Percentiles rank a stretch among this genome's conserved stretches.
phyloP scores from a whole-genome alignment of 2,888 invertebrate species.

The Morpho achilles region DNA sequence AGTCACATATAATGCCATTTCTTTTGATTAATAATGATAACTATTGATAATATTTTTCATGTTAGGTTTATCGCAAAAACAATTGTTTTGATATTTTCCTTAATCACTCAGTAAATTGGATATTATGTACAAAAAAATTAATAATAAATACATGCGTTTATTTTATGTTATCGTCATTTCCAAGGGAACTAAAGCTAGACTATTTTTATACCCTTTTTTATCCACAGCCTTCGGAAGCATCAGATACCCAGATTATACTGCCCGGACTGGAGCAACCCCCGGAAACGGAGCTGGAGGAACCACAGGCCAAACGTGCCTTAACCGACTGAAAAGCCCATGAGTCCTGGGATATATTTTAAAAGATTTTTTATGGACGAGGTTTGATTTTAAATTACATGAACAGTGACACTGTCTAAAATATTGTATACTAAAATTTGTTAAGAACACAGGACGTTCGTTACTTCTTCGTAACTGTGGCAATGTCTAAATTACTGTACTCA shows the following conservation, averaged over 20 bases:
- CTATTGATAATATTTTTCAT: too few relatives aligned
- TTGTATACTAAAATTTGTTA: background rate
- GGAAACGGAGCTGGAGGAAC: conserved; percentile 65
- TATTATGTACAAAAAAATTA: too few relatives aligned
- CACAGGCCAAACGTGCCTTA: conserved; percentile 48
- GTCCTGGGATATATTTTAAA: conserved; percentile 22
- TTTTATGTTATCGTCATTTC: too few relatives aligned
- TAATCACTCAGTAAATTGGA: too few relatives aligned
- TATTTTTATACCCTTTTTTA: background rate
- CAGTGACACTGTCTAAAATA: conserved; percentile 8
- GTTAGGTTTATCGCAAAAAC: too few relatives aligned
- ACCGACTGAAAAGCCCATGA: conserved; percentile 36
- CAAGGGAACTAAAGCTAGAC: too few relatives aligned
- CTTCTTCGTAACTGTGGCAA: background rate
- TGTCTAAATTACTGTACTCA: background rate
- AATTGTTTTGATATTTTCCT: too few relatives aligned
- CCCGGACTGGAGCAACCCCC: conserved; percentile 81
- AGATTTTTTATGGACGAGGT: background rate
- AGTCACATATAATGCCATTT: too few relatives aligned
- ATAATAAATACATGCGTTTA: too few relatives aligned
- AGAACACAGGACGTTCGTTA: too few relatives aligned
- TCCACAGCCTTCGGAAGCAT: conserved; percentile 86
- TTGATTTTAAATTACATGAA: conserved; percentile 1
- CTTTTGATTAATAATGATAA: too few relatives aligned
- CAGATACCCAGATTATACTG: conserved; percentile 87